phyloP scores from a whole-genome alignment of 2,888 invertebrate species.

The Leptopilina myrica region DNA sequence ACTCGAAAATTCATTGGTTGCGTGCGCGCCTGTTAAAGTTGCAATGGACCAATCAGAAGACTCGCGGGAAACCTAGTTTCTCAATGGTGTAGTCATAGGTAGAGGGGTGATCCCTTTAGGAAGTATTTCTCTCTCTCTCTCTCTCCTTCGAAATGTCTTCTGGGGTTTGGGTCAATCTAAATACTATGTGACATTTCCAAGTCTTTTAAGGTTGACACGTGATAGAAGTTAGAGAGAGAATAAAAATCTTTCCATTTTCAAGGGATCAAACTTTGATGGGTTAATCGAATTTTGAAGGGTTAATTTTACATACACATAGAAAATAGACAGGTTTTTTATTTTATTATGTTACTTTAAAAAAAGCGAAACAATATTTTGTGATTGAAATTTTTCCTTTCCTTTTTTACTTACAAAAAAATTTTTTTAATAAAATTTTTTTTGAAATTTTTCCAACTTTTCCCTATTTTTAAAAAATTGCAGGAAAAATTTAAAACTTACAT shows the following conservation, averaged over 20 bases:
- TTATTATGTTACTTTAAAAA: too few species aligned
- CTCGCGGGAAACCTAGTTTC: constrained; percentile 37
- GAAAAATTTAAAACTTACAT: too few species aligned
- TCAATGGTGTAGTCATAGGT: constrained; percentile 13
- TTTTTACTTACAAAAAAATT: too few species aligned
- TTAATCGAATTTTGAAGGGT: not conserved
- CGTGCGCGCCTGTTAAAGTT: not conserved
- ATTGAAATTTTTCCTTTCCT: too few species aligned
- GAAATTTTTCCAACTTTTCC: too few species aligned
- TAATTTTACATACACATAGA: not conserved
- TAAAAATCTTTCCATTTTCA: not conserved
- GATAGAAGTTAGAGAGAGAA: too few species aligned
- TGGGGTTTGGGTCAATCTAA: constrained; percentile 21
- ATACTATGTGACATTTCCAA: constrained; percentile 8
- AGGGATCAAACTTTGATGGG: not conserved
- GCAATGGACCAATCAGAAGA: constrained; percentile 47
- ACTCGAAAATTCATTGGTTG: not conserved
- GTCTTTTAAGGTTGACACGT: not conserved
- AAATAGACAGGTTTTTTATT: not conserved
- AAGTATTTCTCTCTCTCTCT: too few species aligned
- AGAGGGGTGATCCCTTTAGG: not conserved
- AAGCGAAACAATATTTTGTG: too few species aligned
- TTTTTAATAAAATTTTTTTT: too few species aligned
- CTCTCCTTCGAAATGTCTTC: too few species aligned
- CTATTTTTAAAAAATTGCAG: too few species aligned